Base-by-base conservation (phyloP, 2,113 vertebrate genomes). In the Nannobrachium achirus region DNA sequence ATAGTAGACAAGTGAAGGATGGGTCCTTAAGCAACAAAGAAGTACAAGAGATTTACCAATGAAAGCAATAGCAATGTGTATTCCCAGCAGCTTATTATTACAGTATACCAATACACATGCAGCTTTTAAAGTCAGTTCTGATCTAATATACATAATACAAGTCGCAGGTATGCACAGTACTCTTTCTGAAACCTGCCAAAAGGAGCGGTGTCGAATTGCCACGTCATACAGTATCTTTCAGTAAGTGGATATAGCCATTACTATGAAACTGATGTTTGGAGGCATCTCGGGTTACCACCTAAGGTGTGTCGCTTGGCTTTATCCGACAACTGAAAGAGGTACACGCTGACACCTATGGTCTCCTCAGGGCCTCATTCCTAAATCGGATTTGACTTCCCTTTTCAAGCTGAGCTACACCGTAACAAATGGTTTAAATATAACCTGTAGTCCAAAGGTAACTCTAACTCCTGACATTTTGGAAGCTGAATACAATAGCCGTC, bases 281-380 rank as follows among this genome's bases (percentile, higher is more conserved):
- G 7, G 39, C 16, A 69, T 65, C 69, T 75, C 56, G 33, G 49
- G 79, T 78, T 71, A 80, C 75, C 14, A 5, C 41, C 38, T n/a
- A 25, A 20, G 58, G 48, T 16, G 14, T 40, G 56, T 65, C 62
- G 33, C 39, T 50, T 48, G 73, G 19, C 55, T 64, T 45, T 62
- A 75, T 53, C 13, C 50, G 58, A 72, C 64, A 66, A 44, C 51
- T 41, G 8, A 44, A 67, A 80, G 9, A 3, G 25, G 68, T 48
- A 41, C 75, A 4, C 3, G 69, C 63, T 79, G 71, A 78, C 69
- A 71, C 81, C 79, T 63, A 76, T 45, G n/a, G 41, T 55, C 52
- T 51, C 16, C 14, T 55, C 53, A 20, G 49, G 75, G 78, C 67
- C 56, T 46, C 33, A 53, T 14, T n/a, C 63, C 60, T 56, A 53